Base-by-base conservation (phyloP, 2,113 vertebrate species). In the Dascyllus trimaculatus region DNA sequence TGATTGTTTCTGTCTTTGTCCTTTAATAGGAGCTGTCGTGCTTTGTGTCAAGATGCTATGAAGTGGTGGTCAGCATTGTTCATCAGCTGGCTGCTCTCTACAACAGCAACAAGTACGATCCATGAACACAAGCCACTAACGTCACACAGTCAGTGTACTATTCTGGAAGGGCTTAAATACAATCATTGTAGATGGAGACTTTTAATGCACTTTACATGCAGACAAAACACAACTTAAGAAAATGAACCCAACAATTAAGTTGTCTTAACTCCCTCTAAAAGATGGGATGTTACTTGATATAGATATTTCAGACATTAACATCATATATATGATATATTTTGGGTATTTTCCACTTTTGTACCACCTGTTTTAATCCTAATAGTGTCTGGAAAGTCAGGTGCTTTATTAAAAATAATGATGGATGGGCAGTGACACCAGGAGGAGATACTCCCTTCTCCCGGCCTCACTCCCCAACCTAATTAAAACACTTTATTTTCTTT, bases 1-100 rank as follows among this genome's bases (percentile, higher is more conserved):
- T 66, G 0, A 69, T 11, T 0, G 38, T 22, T 76, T 51, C 15
- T 56, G 5, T 46, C 3, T 35, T 72, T 63, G 13, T 48, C 26
- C 1, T 82, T 0, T 5, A 8, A 78, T 89, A 99, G 98, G 98
- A 99, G 74, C 95, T 99, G 58, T 98, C 98, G 85, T 99, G 98
- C 92, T 99, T 99, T 90, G 96, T 99, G 65, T 95, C 96, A 1
- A 94, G 98, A 61, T 99, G 98, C 91, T 98, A 96, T 0, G 98
- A 99, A 91, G 98, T 99, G 65, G 97, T 98, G 90, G 94, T 98
- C 91, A 98, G 97, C 88, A 95, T 98, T 51, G 96, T 99, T 51
- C 97, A 98, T 81, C 98, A 99, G 84, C 83, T 99, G 92, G 97
- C 98, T 62, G 97, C 96, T 52, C 95, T 99, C 29, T 99, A 99